Evolutionary conservation across 1,140 invertebrate species (phyloP).

Genomic region (Ceratina calcarata): DNA sequence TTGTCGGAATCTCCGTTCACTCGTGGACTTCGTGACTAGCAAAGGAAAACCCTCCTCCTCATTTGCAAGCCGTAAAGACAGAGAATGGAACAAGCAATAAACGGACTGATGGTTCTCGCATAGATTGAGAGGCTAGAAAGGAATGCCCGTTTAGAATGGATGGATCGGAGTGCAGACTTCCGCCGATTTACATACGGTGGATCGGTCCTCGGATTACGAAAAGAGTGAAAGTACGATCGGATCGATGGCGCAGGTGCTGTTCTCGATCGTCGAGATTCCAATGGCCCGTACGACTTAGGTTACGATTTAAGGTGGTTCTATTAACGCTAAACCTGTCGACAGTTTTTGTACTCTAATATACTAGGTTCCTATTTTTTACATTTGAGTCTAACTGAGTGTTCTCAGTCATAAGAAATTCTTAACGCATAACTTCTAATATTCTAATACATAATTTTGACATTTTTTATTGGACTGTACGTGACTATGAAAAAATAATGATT

Average conservation of each 20-base stretch:
- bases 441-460: no score
- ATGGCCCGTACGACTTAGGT: no score
- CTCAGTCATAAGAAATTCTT: no score
- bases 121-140: background rate
- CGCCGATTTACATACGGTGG: background rate
- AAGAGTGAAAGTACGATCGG: constrained; percentile 58
- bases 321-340: no score
- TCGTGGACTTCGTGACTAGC: background rate
- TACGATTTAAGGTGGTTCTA: no score
- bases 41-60: background rate
- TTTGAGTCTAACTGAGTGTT: no score
- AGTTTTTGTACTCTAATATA: no score
- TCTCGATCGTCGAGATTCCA: constrained; percentile 45
- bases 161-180: constrained; percentile 8
- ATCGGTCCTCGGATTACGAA: constrained; percentile 38
- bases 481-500: no score
- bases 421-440: no score
- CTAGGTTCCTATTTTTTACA: no score
- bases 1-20: background rate
- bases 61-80: background rate
- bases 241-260: constrained; percentile 40
- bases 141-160: background rate
- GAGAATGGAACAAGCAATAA: background rate
- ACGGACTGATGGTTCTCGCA: background rate
- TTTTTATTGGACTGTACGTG: no score